Percentiles rank a stretch among this genome's conserved stretches.
Conservation (phyloP, 2,113 vertebrate species). For the Sturnus vulgaris region DNA sequence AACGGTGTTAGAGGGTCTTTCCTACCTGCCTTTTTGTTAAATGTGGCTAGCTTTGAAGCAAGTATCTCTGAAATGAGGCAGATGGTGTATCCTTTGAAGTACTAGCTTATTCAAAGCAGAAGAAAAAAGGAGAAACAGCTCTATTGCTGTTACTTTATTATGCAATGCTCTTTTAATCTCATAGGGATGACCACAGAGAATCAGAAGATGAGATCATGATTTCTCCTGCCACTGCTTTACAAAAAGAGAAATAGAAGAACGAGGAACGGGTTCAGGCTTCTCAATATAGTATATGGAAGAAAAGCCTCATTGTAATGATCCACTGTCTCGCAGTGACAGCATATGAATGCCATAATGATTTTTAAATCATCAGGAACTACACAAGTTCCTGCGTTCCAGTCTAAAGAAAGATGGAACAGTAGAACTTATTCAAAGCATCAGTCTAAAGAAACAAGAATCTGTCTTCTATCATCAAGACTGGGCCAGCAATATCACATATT, state of each 20-base stretch:
- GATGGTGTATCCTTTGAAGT: slow-evolving; percentile 69
- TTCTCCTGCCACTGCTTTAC: slow-evolving; percentile 23
- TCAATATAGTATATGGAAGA: not conserved
- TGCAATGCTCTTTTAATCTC: slow-evolving; percentile 60
- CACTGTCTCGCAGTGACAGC: not conserved
- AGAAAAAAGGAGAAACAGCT: slow-evolving; percentile 1
- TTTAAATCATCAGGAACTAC: not conserved
- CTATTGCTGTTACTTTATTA: slow-evolving; percentile 49
- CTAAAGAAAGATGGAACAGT: not conserved
- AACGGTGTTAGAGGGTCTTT: slow-evolving; percentile 30
- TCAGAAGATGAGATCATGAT: slow-evolving; percentile 57
- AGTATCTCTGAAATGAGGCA: slow-evolving; percentile 69
- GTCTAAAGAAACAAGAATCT: not conserved
- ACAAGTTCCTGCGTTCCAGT: not conserved
- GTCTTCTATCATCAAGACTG: not conserved
- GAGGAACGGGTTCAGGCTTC: not conserved
- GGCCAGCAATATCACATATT: not conserved
- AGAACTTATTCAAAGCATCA: not conserved
- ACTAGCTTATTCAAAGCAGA: slow-evolving; percentile 63
- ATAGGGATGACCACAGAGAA: slow-evolving; percentile 41
- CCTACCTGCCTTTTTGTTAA: slow-evolving; percentile 63
- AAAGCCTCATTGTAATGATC: not conserved
- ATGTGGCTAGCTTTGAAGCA: slow-evolving; percentile 66
- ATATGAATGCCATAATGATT: not conserved
- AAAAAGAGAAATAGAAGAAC: not conserved